phyloP scores from a whole-genome alignment of 2,888 invertebrate species.

The Netelia melanura region DNA sequence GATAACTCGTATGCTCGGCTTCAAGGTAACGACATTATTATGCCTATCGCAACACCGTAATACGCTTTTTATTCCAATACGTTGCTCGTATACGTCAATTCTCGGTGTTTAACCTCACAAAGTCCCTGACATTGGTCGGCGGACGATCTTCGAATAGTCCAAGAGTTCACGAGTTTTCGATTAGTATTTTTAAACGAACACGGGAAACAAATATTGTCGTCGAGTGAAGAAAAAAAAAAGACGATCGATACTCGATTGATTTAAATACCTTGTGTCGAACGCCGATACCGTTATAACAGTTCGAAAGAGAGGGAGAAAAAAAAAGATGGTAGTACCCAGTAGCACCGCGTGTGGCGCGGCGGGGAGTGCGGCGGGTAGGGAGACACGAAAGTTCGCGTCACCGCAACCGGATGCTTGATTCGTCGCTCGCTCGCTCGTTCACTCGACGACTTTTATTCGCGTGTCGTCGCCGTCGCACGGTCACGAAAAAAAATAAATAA shows the following conservation, averaged over 20 bases:
- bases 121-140: too few relatives aligned
- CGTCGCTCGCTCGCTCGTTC: constrained; percentile 38
- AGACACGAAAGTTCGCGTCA: constrained; percentile 59
- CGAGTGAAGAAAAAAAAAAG: neutral
- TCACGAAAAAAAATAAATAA: constrained; percentile 3
- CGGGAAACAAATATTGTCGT: constrained; percentile 3
- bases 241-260: constrained; percentile 23
- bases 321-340: constrained; percentile 36
- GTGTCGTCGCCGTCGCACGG: constrained; percentile 36
- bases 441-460: constrained; percentile 44
- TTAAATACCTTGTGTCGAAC: constrained; percentile 40
- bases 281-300: constrained; percentile 47
- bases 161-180: too few relatives aligned
- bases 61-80: neutral
- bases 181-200: neutral
- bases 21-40: constrained; percentile 50
- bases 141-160: too few relatives aligned
- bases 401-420: constrained; percentile 65
- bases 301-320: neutral
- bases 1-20: constrained; percentile 50
- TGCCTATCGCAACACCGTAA: neutral
- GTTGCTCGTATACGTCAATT: neutral
- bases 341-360: constrained; percentile 15
- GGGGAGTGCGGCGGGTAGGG: constrained; percentile 1
- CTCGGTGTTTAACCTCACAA: neutral